Base-by-base conservation (phyloP, 2,888 invertebrate genomes). In the Pelosia muscerda region DNA sequence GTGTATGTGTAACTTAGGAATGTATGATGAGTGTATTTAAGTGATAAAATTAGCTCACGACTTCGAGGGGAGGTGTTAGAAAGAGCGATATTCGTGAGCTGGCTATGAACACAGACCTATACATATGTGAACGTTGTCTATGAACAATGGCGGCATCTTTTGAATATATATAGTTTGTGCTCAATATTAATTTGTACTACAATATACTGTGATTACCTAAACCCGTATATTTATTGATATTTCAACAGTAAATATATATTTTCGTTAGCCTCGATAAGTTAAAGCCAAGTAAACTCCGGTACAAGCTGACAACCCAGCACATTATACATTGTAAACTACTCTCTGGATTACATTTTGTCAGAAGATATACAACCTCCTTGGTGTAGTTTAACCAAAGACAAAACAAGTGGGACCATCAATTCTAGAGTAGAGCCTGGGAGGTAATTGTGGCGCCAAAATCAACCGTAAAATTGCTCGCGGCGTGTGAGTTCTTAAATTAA, bases 321-420 rank as follows among this genome's bases (percentile, higher is more conserved):
- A 80, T 80, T 78, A 78, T 60, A 28, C 78, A 78, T 78, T 73
- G 61, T 73, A 73, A 80, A 80, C 81, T 80, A 75, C 73, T 65
- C 78, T 79, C 78, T 61, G 70, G 78, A 76, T 78, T 80, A 80
- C 78, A 76, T 80, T 79, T 75, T 78, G 59, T 67, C 66, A 56
- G 65, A 74, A 78, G 78, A 81, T 79, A 79, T 81, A 81, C 74
- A 74, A 74, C 74, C 81, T 81, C 81, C 65, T 81, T 74, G 81
- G 76, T 81, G 76, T 81, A 81, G 76, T 79, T 81, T 72, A 79
- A 79, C 81, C 79, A 74, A 71, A 79, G 81, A 79, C 79, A 79
- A 79, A 81, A 79, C 79, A 79, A 79, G 79, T 81, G 77, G 77
- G 69, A 58, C 56, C 80, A 75, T 81, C 81, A 82, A 81, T 81